phyloP scores from a whole-genome alignment of 2,797 vertebrate genomes.

The Rhynchotus rufescens region DNA sequence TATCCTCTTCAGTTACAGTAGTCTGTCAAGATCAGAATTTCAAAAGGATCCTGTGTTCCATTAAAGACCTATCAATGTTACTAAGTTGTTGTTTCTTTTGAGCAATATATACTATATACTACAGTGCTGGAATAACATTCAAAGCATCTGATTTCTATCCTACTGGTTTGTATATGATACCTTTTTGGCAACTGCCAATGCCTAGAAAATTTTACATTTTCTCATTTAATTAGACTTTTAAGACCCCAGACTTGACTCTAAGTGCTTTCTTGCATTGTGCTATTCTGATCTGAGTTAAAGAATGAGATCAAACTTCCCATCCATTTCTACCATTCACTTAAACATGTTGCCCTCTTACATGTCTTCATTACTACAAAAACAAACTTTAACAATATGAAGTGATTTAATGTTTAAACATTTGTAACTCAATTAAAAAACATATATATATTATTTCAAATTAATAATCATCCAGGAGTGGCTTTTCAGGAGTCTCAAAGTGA shows the following conservation, averaged over 20 bases:
- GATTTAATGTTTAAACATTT: constrained; percentile 13
- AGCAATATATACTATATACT: not conserved
- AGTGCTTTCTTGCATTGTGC: not conserved
- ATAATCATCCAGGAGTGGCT: not conserved
- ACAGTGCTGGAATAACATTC: not conserved
- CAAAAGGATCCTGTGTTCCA: not conserved
- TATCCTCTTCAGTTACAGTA: not conserved
- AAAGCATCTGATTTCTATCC: constrained; percentile 27
- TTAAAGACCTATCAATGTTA: not conserved
- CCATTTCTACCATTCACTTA: not conserved
- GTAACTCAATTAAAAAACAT: not conserved
- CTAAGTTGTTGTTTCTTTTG: not conserved
- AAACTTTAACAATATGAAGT: not conserved
- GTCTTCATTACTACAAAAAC: not conserved
- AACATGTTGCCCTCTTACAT: not conserved
- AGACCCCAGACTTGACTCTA: not conserved
- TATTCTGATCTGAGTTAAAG: not conserved
- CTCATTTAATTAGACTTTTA: constrained; percentile 4
- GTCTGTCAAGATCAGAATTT: not conserved
- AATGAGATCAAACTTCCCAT: not conserved
- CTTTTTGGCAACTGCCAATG: not conserved
- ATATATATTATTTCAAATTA: constrained; percentile 31
- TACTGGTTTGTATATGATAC: constrained; percentile 10
- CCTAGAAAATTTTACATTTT: not conserved
- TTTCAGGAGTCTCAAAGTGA: constrained; percentile 7